phyloP scores from a whole-genome alignment of 2,888 invertebrate genomes.

The Synergus gifuensis region DNA sequence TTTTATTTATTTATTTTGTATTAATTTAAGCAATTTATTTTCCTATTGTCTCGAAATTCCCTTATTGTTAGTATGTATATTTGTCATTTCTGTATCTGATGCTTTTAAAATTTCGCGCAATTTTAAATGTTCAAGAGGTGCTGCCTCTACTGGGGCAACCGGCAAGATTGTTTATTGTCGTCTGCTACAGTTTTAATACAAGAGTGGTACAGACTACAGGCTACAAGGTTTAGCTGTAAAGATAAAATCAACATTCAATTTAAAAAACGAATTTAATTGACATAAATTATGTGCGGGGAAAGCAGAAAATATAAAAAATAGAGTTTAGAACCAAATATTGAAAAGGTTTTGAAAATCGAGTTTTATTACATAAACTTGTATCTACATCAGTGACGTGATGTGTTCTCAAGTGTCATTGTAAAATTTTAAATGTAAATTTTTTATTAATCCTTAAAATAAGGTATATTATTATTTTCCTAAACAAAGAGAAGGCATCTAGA shows the following conservation, averaged over 20 bases:
- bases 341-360: background rate
- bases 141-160: no score
- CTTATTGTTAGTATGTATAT: no score
- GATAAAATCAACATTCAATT: background rate
- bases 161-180: background rate
- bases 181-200: background rate
- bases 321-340: background rate
- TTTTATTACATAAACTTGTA: background rate
- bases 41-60: no score
- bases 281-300: background rate
- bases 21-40: no score
- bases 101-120: no score
- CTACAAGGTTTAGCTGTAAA: background rate
- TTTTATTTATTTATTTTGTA: no score
- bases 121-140: no score
- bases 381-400: background rate
- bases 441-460: background rate
- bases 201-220: no score
- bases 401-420: background rate
- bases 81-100: no score
- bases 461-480: background rate
- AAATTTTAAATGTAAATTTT: background rate
- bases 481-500: background rate
- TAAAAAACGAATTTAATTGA: background rate
- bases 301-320: background rate